These are phyloP conservation scores for Periparus ater DNA, from an alignment of 2,797 vertebrate species.

Conservation along the genomic window DNA sequence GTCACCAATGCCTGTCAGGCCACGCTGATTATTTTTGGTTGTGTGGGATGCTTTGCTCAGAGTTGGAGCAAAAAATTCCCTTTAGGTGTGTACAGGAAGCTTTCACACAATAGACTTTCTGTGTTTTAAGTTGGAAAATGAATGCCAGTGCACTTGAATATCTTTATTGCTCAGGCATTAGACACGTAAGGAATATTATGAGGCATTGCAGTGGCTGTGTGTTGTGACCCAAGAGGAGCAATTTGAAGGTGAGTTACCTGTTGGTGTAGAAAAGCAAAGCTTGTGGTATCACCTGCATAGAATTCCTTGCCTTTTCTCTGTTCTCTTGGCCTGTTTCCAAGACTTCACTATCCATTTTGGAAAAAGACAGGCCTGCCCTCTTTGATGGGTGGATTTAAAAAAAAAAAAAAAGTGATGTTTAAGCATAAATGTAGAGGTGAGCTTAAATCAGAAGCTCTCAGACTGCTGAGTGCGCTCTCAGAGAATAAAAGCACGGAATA, in stretches of 20 bases:
- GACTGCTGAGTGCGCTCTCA: neutral
- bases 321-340: neutral
- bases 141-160: neutral
- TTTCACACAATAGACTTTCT: rapidly evolving
- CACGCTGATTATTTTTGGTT: rapidly evolving
- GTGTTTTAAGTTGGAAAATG: neutral
- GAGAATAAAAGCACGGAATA: neutral
- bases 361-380: neutral
- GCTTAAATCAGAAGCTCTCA: neutral
- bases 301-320: neutral
- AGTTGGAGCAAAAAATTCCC: neutral
- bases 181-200: rapidly evolving
- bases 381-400: neutral
- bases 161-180: neutral
- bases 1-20: neutral
- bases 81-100: neutral
- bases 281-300: neutral
- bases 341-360: neutral
- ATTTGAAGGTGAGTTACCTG: neutral
- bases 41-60: neutral
- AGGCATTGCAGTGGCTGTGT: rapidly evolving
- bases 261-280: neutral
- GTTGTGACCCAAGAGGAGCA: neutral
- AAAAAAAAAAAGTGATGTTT: neutral
- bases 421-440: neutral